Evolutionary conservation across 2,888 invertebrate species (phyloP).

Genomic region (Ariolimax columbianus): DNA sequence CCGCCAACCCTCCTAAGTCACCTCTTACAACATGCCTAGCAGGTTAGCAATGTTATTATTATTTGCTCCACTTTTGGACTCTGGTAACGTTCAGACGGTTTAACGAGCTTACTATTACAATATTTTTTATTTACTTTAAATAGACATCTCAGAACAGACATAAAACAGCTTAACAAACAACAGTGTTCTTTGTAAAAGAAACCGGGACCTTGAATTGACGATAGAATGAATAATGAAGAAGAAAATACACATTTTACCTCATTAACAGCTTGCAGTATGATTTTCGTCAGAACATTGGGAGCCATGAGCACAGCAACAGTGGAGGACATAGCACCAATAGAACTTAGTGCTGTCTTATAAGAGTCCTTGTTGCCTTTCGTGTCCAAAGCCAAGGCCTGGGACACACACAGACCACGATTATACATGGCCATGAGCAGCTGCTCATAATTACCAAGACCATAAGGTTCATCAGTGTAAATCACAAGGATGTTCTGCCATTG

Average conservation of each 20-base stretch:
- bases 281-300: slow-evolving; percentile 47
- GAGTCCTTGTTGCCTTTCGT: slow-evolving; percentile 44
- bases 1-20: too few relatives aligned
- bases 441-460: slow-evolving; percentile 59
- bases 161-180: too few relatives aligned
- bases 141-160: too few relatives aligned
- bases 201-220: too few relatives aligned
- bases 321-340: slow-evolving; percentile 56
- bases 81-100: too few relatives aligned
- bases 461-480: slow-evolving; percentile 71
- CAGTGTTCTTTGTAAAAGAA: too few relatives aligned
- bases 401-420: slow-evolving; percentile 63
- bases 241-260: slow-evolving; percentile 33
- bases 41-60: too few relatives aligned
- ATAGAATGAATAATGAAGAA: too few relatives aligned
- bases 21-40: too few relatives aligned
- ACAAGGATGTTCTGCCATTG: slow-evolving; percentile 78
- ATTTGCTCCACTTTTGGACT: too few relatives aligned
- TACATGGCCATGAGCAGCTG: slow-evolving; percentile 62
- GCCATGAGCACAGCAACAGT: slow-evolving; percentile 62
- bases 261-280: slow-evolving; percentile 55
- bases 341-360: slow-evolving; percentile 46
- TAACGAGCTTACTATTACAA: too few relatives aligned
- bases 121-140: too few relatives aligned
- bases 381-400: slow-evolving; percentile 58